Percentiles rank a stretch among this genome's conserved stretches.
These are phyloP conservation scores for Rapana venosa DNA, from an alignment of 2,888 invertebrate genomes.

Conservation along the genomic window DNA sequence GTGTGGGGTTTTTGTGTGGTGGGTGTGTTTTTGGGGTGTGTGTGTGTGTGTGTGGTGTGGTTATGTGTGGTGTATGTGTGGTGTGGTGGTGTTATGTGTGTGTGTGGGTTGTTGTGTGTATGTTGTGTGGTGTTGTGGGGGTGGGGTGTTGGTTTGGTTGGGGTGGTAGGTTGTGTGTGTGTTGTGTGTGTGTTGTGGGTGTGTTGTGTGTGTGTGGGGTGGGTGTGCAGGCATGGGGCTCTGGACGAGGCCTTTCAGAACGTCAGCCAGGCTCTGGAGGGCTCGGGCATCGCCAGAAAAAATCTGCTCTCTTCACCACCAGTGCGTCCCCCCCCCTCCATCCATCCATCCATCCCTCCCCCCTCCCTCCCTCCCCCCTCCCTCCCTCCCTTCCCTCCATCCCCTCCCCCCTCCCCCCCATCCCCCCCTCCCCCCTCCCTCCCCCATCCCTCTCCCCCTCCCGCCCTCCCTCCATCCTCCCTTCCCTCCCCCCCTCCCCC, in stretches of 20 bases:
- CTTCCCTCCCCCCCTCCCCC: no score
- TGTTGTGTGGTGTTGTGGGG: no score
- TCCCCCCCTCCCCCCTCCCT: no score
- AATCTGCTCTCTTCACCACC: constrained; percentile 35
- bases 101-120: constrained; percentile 20
- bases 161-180: no score
- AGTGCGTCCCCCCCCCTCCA: neutral
- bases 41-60: neutral
- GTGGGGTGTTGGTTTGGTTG: no score
- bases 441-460: no score
- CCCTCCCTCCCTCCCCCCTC: no score
- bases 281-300: constrained; percentile 11
- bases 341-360: no score
- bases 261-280: constrained; percentile 28
- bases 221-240: neutral
- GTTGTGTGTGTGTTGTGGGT: constrained; percentile 15
- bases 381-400: no score
- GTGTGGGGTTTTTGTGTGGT: no score
- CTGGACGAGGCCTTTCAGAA: constrained; percentile 33
- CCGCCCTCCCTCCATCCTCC: no score
- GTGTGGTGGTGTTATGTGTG: neutral
- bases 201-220: neutral
- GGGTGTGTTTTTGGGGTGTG: neutral
- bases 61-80: neutral
- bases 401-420: no score